Percentiles rank a stretch among this genome's conserved stretches.
Evolutionary conservation across 2,113 vertebrate genomes (phyloP).

Genomic region (Zapornia atra): DNA sequence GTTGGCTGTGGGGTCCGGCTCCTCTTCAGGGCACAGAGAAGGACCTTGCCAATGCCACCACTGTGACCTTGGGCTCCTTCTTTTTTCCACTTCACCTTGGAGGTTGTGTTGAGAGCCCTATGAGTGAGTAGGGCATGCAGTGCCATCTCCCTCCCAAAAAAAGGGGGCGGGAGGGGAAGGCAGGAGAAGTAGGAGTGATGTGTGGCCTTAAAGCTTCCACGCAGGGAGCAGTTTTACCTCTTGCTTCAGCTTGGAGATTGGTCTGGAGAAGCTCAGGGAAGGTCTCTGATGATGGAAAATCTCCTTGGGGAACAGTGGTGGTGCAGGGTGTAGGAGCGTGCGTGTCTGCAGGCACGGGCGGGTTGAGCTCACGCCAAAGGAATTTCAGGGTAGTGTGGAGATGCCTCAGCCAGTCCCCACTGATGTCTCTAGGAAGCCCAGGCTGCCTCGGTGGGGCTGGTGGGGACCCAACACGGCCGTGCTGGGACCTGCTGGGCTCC

Average conservation of each 20-base stretch:
- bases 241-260: background rate
- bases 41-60: background rate
- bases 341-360: background rate
- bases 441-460: background rate
- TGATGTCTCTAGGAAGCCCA: background rate
- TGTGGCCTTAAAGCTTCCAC: background rate
- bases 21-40: background rate
- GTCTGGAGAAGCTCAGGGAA: background rate
- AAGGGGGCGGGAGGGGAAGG: no score
- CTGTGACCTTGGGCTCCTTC: background rate
- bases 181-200: background rate
- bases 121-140: rapidly evolving
- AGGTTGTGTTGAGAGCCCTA: background rate
- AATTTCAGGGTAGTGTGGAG: background rate
- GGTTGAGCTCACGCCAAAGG: background rate
- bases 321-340: background rate
- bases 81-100: background rate
- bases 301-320: rapidly evolving
- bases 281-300: background rate
- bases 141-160: no score
- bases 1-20: background rate
- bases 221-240: background rate
- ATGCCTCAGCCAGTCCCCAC: background rate
- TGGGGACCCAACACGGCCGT: background rate
- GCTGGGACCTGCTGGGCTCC: background rate